Evolutionary conservation across 2,797 vertebrate species (phyloP).

Genomic region (Echeneis naucrates): DNA sequence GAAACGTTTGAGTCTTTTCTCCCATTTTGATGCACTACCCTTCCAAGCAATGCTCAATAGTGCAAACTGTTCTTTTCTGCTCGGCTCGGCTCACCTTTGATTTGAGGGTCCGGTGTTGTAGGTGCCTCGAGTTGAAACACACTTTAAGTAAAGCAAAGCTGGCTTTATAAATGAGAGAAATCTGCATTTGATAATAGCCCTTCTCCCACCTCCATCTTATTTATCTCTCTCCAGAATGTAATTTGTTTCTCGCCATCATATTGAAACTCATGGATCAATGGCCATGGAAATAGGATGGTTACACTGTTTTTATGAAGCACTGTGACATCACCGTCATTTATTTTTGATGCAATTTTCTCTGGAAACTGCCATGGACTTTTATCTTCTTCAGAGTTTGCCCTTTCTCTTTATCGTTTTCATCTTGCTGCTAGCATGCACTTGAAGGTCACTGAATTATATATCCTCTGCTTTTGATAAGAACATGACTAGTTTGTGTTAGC

Average conservation of each 20-base stretch:
- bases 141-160: constrained; percentile 45
- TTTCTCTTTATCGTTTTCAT: constrained; percentile 42
- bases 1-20: constrained; percentile 59
- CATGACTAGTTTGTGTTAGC: constrained; percentile 17
- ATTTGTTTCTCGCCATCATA: constrained; percentile 41
- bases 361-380: constrained; percentile 1
- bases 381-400: constrained; percentile 16
- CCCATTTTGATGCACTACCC: constrained; percentile 35
- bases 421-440: constrained; percentile 29
- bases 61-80: constrained; percentile 22
- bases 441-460: constrained; percentile 63
- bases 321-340: constrained; percentile 50
- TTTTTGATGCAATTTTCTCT: constrained; percentile 39
- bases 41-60: constrained; percentile 44
- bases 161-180: constrained; percentile 54
- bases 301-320: constrained; percentile 45
- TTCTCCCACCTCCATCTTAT: constrained; percentile 47
- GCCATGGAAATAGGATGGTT: constrained; percentile 24
- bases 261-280: constrained; percentile 63
- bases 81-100: constrained; percentile 6
- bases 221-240: constrained; percentile 45
- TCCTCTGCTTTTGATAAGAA: constrained; percentile 38
- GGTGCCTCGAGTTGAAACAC: constrained; percentile 40
- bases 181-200: constrained; percentile 63
- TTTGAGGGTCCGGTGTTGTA: constrained; percentile 21